phyloP scores from a whole-genome alignment of 2,113 vertebrate species.

The Lophochroa leadbeateri region DNA sequence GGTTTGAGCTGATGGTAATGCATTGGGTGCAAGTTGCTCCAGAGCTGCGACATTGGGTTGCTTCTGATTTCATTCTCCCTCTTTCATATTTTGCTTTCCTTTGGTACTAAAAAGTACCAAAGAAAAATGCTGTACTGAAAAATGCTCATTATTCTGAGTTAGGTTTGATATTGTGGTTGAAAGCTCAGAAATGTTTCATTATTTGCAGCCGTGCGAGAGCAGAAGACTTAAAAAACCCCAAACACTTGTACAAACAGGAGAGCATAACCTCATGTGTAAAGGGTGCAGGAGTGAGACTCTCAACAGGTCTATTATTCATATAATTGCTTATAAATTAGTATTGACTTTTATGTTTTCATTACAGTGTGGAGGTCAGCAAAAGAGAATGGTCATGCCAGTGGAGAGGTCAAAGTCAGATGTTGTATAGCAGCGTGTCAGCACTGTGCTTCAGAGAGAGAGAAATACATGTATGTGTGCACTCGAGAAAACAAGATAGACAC shows the following conservation, averaged over 20 bases:
- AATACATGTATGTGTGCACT: not conserved
- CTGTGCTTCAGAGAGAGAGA: not conserved
- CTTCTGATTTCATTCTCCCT: not conserved
- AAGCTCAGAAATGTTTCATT: not conserved
- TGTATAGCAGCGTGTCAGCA: not conserved
- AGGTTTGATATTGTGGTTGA: not conserved
- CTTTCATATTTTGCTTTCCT: not conserved
- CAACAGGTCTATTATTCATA: not conserved
- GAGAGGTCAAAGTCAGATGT: not conserved
- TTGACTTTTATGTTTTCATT: not conserved
- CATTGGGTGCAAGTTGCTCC: not conserved
- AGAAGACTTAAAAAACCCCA: not conserved
- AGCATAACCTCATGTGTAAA: not conserved
- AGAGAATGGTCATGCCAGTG: not conserved
- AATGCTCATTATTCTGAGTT: not conserved
- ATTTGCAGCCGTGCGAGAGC: not conserved
- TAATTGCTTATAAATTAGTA: not conserved
- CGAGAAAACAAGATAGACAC: not conserved
- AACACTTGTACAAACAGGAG: not conserved
- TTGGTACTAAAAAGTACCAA: not conserved
- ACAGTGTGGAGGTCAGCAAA: not conserved
- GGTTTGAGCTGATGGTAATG: not conserved
- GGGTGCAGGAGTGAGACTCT: not conserved
- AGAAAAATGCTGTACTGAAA: not conserved
- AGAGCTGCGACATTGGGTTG: fast-evolving